Evolutionary conservation across 2,888 invertebrate species (phyloP), one percentile per base, ranked within the genome.

Genomic region (Amaurobius ferox): DNA sequence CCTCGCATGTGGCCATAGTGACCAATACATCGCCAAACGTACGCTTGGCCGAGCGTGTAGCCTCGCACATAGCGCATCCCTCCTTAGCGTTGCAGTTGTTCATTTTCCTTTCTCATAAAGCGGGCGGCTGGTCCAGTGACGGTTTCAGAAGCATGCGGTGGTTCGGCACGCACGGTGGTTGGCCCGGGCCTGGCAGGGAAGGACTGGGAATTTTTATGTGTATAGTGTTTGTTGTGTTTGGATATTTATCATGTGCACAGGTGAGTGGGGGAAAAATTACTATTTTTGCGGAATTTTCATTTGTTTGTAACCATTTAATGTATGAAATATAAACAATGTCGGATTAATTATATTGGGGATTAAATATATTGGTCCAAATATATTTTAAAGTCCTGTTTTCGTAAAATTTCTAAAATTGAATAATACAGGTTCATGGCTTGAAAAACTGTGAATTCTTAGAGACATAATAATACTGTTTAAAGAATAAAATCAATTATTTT

Each of bases 131-230:
- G 44, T 44, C 44, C 9, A 44, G 44, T 44, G 44, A 44, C 44
- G 44, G 44, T 44, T 44, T 67, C 80, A 80, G 80, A 80, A 80
- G 80, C 67, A 80, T 80, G 80, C 73, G 80, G 80, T 80, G 66
- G 55, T 62, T 78, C 78, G 40, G 70, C 73, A 67, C 55, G 73
- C 23, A 55, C 67, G 80, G n/a, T 55, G 73, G 72, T 35, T 48
- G 16, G 23, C 26, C n/a, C 79, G 66, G 30, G 28, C n/a, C 16
- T 28, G 32, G 72, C 64, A 66, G 48, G 44, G 64, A 64, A 30
- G 72, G 44, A 44, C 44, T 64, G 5, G 55, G 55, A 11, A 55
- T 55, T 1, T 23, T 16, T 11, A 1, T 23, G 13, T 55, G 23
- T 23, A 5, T 55, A 55, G 23, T 55, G 19, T 55, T 2, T n/a